A percentile compares a stretch with the other conserved stretches of the same genome.
phyloP scores from a whole-genome alignment of 1,140 invertebrate species.

The Chionoecetes opilio region DNA sequence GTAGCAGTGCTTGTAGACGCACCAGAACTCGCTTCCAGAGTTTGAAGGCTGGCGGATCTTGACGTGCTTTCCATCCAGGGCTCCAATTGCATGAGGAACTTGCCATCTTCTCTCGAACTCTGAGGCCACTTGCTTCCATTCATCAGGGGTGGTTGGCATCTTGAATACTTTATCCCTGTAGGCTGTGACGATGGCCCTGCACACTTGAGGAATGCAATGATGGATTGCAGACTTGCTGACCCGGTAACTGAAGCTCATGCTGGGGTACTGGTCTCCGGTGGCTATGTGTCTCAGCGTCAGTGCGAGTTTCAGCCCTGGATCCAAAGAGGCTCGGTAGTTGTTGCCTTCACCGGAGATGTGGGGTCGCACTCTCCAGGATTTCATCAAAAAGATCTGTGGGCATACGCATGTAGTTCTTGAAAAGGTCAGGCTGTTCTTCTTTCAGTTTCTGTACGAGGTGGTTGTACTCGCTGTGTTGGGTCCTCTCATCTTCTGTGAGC shows the following conservation, averaged over 20 bases:
- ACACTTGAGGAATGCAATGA: background rate
- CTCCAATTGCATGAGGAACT: background rate
- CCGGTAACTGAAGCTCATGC: background rate
- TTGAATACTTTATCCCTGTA: conserved; percentile 1
- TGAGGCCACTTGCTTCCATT: background rate
- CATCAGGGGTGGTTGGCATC: conserved; percentile 3
- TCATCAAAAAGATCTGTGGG: background rate
- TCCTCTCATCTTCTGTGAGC: background rate
- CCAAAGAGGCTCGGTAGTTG: conserved; percentile 14
- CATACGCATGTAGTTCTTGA: background rate
- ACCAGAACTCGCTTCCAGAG: background rate
- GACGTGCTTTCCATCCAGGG: conserved; percentile 41
- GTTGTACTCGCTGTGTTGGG: background rate
- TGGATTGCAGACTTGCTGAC: background rate
- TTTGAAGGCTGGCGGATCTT: background rate
- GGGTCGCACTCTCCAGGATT: background rate
- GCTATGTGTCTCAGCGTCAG: background rate
- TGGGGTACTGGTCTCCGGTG: background rate
- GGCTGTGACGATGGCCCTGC: background rate
- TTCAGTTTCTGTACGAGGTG: background rate
- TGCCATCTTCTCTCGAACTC: conserved; percentile 25
- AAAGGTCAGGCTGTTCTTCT: background rate
- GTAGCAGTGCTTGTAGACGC: background rate
- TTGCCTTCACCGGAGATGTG: background rate
- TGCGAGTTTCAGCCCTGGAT: conserved; percentile 13